Conservation (phyloP, 1,140 invertebrate genomes). For the Lasaia peninsularis region DNA sequence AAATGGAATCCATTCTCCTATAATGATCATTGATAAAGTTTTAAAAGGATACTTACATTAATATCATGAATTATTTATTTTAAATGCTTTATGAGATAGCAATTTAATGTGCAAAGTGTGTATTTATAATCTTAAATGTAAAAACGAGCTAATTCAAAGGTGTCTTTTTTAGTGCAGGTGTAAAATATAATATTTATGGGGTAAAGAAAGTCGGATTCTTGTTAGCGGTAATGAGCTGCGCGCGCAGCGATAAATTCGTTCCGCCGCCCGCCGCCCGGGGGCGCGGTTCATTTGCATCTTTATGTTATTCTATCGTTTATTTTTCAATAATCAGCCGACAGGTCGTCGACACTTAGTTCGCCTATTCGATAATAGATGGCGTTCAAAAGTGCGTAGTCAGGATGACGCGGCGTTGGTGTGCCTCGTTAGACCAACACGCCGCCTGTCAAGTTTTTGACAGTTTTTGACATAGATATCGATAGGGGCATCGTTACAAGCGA, state of each 20-base stretch:
- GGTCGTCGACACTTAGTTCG: constrained; percentile 35
- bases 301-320: constrained; percentile 56
- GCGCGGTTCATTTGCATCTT: constrained; percentile 67
- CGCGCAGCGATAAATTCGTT: constrained; percentile 67
- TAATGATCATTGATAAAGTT: background rate
- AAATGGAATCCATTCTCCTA: background rate
- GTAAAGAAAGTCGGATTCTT: constrained; percentile 68
- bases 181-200: constrained; percentile 75
- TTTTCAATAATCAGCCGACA: constrained; percentile 37
- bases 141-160: constrained; percentile 11
- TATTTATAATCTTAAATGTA: constrained; percentile 31
- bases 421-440: constrained; percentile 70
- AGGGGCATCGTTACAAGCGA: constrained; percentile 58
- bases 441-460: constrained; percentile 71
- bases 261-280: constrained; percentile 59
- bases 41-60: constrained; percentile 5
- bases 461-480: constrained; percentile 75
- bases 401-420: constrained; percentile 46
- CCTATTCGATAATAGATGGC: constrained; percentile 58
- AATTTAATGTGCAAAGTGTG: constrained; percentile 1
- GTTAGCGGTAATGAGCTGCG: constrained; percentile 73
- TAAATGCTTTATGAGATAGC: constrained; percentile 1
- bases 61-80: constrained; percentile 9
- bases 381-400: constrained; percentile 50
- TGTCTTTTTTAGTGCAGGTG: constrained; percentile 57